A percentile compares a stretch with the other conserved stretches of the same genome.
Evolutionary conservation across 30 jellyfish, hydroid and myxozoan species (phyloP).

Genomic region (Hydractinia symbiolongicarpus): DNA sequence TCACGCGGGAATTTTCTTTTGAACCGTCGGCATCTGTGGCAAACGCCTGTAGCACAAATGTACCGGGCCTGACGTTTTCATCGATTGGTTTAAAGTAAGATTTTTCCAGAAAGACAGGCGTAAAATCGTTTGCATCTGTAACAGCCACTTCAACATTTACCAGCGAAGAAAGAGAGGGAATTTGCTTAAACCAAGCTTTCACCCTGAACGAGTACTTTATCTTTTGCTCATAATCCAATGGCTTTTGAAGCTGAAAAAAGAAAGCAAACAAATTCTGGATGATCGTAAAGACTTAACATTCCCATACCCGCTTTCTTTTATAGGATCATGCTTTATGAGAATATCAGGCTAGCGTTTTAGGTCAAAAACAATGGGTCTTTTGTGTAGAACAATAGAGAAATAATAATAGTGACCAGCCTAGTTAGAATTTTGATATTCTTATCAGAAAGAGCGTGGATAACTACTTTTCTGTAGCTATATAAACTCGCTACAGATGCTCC

Average conservation of each 20-base stretch:
- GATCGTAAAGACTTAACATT: not conserved
- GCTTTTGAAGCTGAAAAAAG: slow-evolving; percentile 22
- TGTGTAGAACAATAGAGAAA: too few species aligned
- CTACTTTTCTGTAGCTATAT: too few species aligned
- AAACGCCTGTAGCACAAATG: slow-evolving; percentile 63
- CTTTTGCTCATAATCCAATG: slow-evolving; percentile 62
- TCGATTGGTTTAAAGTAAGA: slow-evolving; percentile 47
- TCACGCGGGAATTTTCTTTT: slow-evolving; percentile 60
- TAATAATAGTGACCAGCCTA: too few species aligned
- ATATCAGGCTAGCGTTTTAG: too few species aligned
- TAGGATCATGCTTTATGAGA: not conserved
- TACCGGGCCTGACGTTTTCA: slow-evolving; percentile 83
- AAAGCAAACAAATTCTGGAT: not conserved
- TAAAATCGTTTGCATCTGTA: slow-evolving; percentile 71
- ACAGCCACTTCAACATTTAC: slow-evolving; percentile 62
- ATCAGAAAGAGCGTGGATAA: too few species aligned
- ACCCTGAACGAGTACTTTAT: slow-evolving; percentile 50
- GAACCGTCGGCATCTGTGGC: slow-evolving; percentile 81
- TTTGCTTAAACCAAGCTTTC: slow-evolving; percentile 52
- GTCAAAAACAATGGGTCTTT: too few species aligned
- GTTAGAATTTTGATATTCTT: too few species aligned
- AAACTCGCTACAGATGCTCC: too few species aligned
- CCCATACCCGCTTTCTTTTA: not conserved
- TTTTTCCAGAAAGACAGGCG: slow-evolving; percentile 52
- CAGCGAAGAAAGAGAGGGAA: slow-evolving; percentile 79